Base-by-base conservation (phyloP, 2,113 vertebrate genomes). In the Vanacampus margaritifer region DNA sequence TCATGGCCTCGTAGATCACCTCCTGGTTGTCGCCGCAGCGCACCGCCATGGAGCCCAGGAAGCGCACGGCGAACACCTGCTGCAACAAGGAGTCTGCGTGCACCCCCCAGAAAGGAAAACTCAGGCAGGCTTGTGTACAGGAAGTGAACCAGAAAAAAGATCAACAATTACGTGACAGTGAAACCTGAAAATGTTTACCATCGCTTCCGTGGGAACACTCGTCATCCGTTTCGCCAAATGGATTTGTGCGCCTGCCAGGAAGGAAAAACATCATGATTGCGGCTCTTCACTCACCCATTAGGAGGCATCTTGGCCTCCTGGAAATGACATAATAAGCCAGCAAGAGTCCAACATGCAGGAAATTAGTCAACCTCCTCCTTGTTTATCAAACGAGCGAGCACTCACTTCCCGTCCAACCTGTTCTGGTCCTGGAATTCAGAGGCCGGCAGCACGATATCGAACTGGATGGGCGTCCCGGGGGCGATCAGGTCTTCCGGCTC, bases 1-100 rank as follows among this genome's bases (percentile, higher is more conserved):
- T 93, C 95, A 97, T 99, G 0, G 95, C 96, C 86, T 99, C 98
- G 0, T 95, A 99, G 63, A 99, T 99, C 63, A 98, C 96, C 53
- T 98, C 94, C 0, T 88, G 80, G 0, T 92, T 94, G 78, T 65
- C 70, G 14, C 96, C 95, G 0, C 94, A 93, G 59, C 89, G 92
- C 19, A 98, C 95, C 0, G 94, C 97, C 95, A 99, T 98, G 0
- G 95, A 99, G 16, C 98, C 98, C 51, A 98, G 81, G 87, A 99
- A 99, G 7, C 95, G 94, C 54, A 99, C 98, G 0, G 92, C 80
- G 6, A 98, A 99, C 75, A 99, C 94, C 89, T 99, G 98, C 77
- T 98, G 95, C 82, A 98, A 79, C 63, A 98, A 93, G 0, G 93
- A 92, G 85, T 98, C 98, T 99, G 91, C 3, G 3, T 23, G 5